Percentiles rank a stretch among this genome's conserved stretches.
phyloP scores from a whole-genome alignment of 2,797 vertebrate species.

The Notoglanidium macrostoma region DNA sequence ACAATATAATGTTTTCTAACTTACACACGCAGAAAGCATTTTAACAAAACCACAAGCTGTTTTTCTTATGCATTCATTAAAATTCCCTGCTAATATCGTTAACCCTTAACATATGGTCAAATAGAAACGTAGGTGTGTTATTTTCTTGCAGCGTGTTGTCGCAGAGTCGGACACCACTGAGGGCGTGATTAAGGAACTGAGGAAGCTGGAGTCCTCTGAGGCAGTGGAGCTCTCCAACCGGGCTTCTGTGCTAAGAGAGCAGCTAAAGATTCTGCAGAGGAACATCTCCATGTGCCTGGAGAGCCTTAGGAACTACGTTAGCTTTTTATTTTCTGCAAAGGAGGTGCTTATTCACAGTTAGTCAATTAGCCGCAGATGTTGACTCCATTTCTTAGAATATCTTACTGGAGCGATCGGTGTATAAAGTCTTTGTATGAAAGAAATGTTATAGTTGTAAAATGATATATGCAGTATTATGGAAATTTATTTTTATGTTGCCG shows the following conservation, averaged over 20 bases:
- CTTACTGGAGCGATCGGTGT: background rate
- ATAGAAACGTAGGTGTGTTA: background rate
- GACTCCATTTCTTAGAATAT: background rate
- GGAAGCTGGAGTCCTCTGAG: conserved; percentile 66
- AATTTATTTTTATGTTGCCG: background rate
- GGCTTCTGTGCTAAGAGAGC: conserved; percentile 66
- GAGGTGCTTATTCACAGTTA: conserved; percentile 72
- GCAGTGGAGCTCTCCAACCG: conserved; percentile 68
- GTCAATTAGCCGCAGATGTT: background rate
- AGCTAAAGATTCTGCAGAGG: conserved; percentile 73
- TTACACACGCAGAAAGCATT: background rate
- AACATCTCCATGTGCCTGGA: conserved; percentile 71
- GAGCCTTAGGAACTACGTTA: conserved; percentile 71
- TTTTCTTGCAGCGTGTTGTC: conserved; percentile 68
- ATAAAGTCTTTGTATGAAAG: background rate
- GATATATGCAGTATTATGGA: too few relatives aligned
- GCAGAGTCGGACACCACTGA: conserved; percentile 71
- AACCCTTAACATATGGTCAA: background rate
- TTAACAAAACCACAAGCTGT: background rate
- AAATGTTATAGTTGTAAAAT: background rate
- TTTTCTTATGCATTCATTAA: too few relatives aligned
- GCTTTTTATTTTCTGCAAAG: conserved; percentile 74
- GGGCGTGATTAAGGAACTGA: conserved; percentile 73
- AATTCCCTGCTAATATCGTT: too few relatives aligned
- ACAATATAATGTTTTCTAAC: background rate